phyloP scores from a whole-genome alignment of 2,888 invertebrate genomes.

The Andrena minutula region DNA sequence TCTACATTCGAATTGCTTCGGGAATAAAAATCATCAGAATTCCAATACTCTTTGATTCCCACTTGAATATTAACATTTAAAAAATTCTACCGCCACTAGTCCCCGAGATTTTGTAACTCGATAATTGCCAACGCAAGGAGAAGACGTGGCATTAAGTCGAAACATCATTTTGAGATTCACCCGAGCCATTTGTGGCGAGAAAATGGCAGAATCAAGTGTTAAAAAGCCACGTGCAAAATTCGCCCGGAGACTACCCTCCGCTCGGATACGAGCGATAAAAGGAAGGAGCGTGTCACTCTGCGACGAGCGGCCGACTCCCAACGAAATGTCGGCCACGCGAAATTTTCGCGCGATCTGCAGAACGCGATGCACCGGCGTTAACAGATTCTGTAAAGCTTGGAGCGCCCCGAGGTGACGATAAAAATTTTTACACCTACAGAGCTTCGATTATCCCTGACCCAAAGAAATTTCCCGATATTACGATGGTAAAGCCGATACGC shows the following conservation, averaged over 20 bases:
- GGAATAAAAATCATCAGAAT: no score
- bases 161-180: no score
- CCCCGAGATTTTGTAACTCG: no score
- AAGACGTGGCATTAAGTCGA: no score
- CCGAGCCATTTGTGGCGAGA: not conserved
- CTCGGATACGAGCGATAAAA: not conserved
- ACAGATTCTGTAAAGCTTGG: conserved; percentile 32
- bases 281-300: not conserved
- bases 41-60: no score
- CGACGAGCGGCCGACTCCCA: conserved; percentile 8
- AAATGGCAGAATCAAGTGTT: not conserved
- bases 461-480: conserved; percentile 54
- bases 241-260: no score
- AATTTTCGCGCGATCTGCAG: conserved; percentile 47
- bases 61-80: no score
- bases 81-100: no score
- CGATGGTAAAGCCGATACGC: conserved; percentile 56
- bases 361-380: conserved; percentile 38
- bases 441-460: conserved; percentile 45
- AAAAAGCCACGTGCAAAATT: no score
- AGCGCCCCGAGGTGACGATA: conserved; percentile 25
- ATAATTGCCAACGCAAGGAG: no score
- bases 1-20: no score
- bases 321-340: conserved; percentile 14
- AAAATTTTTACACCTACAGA: conserved; percentile 50